Evolutionary conservation across 1,140 invertebrate species (phyloP).

Genomic region (Eupristina koningsbergeri): DNA sequence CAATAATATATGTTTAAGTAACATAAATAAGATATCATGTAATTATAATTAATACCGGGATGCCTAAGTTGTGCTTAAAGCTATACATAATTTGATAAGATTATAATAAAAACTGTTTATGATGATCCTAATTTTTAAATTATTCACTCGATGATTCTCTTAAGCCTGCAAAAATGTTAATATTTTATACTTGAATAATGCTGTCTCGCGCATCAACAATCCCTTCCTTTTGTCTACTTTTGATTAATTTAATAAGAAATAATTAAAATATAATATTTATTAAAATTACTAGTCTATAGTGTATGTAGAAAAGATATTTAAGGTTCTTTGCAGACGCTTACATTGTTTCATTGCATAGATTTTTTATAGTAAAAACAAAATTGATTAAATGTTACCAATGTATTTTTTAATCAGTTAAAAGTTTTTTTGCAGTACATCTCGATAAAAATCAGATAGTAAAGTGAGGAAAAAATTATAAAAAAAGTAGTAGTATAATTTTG

Average conservation of each 20-base stretch:
- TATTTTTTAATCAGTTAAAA: too few relatives aligned
- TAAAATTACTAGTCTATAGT: neutral
- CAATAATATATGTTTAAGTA: neutral
- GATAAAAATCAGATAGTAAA: neutral
- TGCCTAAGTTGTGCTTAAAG: neutral
- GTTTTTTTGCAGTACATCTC: too few relatives aligned
- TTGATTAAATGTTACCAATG: neutral
- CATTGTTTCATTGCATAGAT: neutral
- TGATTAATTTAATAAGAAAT: neutral
- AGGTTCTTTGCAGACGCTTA: neutral
- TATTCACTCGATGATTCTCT: neutral
- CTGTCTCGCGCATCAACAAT: neutral
- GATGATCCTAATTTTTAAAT: neutral
- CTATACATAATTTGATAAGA: neutral
- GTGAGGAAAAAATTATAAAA: neutral
- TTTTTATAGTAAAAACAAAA: neutral
- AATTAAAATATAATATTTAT: conserved; percentile 5
- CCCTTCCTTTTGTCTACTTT: neutral
- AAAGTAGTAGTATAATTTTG: neutral
- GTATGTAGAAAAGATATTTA: conserved; percentile 3
- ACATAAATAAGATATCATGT: neutral
- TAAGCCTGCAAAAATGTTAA: neutral
- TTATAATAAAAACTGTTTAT: neutral
- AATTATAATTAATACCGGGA: neutral
- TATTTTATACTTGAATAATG: neutral